Percentiles rank a stretch among this genome's conserved stretches.
phyloP scores from a whole-genome alignment of 1,140 invertebrate genomes.

The Drosophila willistoni region DNA sequence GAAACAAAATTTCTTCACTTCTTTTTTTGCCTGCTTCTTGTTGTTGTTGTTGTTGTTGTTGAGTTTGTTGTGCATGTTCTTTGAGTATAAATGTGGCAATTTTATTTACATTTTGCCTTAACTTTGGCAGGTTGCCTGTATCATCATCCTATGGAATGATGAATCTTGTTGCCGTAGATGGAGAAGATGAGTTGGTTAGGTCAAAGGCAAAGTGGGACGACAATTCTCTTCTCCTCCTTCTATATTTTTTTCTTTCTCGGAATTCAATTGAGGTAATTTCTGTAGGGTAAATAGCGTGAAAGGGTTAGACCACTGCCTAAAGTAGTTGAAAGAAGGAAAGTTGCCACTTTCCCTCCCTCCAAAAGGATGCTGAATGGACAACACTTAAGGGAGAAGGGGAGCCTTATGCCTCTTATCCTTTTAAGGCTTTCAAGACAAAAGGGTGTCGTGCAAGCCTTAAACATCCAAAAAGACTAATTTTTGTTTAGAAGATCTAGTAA shows the following conservation, averaged over 20 bases:
- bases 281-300: conserved; percentile 22
- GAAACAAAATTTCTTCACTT: conserved; percentile 15
- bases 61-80: conserved; percentile 2
- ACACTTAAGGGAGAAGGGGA: background rate
- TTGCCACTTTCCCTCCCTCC: background rate
- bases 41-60: background rate
- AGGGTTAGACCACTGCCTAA: conserved; percentile 27
- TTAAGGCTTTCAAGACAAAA: background rate
- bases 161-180: too few relatives aligned
- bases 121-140: conserved; percentile 42
- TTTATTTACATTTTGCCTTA: conserved; percentile 72
- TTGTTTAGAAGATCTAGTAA: too few relatives aligned
- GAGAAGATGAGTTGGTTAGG: conserved; percentile 13
- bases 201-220: conserved; percentile 33
- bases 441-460: too few relatives aligned
- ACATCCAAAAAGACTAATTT: too few relatives aligned
- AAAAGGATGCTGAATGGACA: background rate
- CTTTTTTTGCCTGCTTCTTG: conserved; percentile 15
- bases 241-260: conserved; percentile 21
- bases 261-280: conserved; percentile 65
- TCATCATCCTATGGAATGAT: background rate
- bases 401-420: background rate
- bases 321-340: conserved; percentile 29
- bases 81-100: conserved; percentile 66
- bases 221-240: background rate